These are phyloP conservation scores for Sciurus vulgaris DNA, from an alignment of 2,797 vertebrate genomes.

Conservation along the genomic window DNA sequence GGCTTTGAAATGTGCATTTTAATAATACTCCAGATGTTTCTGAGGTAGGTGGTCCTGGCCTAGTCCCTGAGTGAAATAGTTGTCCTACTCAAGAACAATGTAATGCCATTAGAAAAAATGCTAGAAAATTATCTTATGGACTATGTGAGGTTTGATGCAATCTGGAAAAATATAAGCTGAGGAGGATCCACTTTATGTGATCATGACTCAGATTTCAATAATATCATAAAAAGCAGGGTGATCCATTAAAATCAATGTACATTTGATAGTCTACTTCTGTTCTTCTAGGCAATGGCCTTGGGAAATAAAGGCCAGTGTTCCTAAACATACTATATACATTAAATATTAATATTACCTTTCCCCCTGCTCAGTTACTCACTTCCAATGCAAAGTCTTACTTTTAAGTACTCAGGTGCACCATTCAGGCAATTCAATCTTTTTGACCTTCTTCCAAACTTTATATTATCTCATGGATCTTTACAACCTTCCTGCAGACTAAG, in stretches of 20 bases:
- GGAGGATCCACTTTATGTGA: neutral
- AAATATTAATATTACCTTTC: neutral
- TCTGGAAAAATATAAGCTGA: neutral
- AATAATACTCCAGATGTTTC: slow-evolving; percentile 29
- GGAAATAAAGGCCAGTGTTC: neutral
- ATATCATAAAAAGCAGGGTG: neutral
- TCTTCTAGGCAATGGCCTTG: neutral
- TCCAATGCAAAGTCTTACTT: neutral
- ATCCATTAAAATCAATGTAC: neutral
- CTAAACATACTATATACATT: neutral
- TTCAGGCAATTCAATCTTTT: neutral
- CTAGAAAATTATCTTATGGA: neutral
- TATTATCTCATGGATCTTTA: slow-evolving; percentile 2
- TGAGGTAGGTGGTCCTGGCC: neutral
- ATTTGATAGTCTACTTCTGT: neutral
- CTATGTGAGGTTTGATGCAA: neutral
- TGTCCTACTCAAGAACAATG: neutral
- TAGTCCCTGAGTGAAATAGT: neutral
- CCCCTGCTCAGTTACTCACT: neutral
- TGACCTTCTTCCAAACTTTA: neutral
- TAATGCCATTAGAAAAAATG: neutral
- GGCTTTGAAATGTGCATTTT: neutral
- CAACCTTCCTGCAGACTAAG: neutral
- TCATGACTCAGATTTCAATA: neutral
- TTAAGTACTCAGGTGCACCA: neutral